Evolutionary conservation across 2,888 invertebrate genomes (phyloP).

Genomic region (Eupithecia subumbrata): DNA sequence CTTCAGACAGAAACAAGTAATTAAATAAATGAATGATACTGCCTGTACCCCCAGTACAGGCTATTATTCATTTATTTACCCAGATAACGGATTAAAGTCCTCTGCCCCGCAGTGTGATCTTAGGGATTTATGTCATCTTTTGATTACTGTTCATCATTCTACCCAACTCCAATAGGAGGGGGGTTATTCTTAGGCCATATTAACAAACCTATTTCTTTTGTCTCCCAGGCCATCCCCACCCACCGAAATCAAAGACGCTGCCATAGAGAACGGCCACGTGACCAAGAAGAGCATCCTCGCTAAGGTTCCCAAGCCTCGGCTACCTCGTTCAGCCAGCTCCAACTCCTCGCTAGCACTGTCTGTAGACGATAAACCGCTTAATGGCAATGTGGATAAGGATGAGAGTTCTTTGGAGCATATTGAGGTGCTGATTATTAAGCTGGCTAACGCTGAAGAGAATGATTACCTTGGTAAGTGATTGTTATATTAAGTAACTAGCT

Average conservation of each 20-base stretch:
- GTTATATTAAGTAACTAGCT: background rate
- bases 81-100: too few relatives aligned
- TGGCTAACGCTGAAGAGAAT: slow-evolving; percentile 71
- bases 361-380: slow-evolving; percentile 56
- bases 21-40: too few relatives aligned
- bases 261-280: slow-evolving; percentile 64
- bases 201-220: background rate
- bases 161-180: too few relatives aligned
- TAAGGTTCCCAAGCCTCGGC: slow-evolving; percentile 68
- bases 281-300: slow-evolving; percentile 68
- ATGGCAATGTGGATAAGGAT: slow-evolving; percentile 53
- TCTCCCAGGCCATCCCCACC: slow-evolving; percentile 58
- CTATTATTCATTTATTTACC: too few relatives aligned
- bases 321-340: slow-evolving; percentile 67
- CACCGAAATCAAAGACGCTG: slow-evolving; percentile 60
- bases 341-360: slow-evolving; percentile 55
- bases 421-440: slow-evolving; percentile 74
- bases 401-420: slow-evolving; percentile 56
- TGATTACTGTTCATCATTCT: too few relatives aligned
- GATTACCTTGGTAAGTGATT: slow-evolving; percentile 74
- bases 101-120: too few relatives aligned
- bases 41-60: too few relatives aligned
- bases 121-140: background rate
- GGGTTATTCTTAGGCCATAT: too few relatives aligned
- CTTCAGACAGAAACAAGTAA: too few relatives aligned